A percentile compares a stretch with the other conserved stretches of the same genome.
Evolutionary conservation across 2,113 vertebrate genomes (phyloP).

Genomic region (Rhodinocichla rosea): DNA sequence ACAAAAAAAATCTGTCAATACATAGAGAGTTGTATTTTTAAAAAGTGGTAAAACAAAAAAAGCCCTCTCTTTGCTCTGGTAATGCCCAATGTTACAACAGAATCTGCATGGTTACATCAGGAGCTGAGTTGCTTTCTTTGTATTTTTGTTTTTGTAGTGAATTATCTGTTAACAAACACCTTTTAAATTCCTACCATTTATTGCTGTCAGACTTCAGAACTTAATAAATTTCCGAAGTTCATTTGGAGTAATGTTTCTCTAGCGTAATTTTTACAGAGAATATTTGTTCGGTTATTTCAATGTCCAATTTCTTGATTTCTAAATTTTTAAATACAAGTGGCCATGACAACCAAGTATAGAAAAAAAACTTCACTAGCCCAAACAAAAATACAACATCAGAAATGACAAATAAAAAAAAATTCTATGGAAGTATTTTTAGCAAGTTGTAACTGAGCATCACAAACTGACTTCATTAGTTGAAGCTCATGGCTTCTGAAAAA

Average conservation of each 20-base stretch:
- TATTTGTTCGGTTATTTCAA: fast-evolving
- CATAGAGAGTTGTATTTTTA: fast-evolving
- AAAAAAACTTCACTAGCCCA: background rate
- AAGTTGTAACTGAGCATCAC: background rate
- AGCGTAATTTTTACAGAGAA: background rate
- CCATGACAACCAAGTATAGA: background rate
- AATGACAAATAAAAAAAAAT: background rate
- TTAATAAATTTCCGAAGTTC: background rate
- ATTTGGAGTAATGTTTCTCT: background rate
- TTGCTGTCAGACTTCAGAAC: background rate
- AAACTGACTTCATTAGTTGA: background rate
- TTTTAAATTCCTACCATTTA: background rate
- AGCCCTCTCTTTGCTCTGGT: background rate
- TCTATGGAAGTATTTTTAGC: background rate
- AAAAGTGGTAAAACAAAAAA: background rate
- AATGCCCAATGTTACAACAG: background rate
- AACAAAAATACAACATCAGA: background rate
- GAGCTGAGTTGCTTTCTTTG: fast-evolving
- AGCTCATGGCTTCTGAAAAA: background rate
- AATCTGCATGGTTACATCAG: background rate
- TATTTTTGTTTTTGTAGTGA: background rate
- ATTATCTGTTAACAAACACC: background rate
- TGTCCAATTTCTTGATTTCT: background rate
- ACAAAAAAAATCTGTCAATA: background rate
- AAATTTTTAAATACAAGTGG: background rate